Percentiles rank a stretch among this genome's conserved stretches.
Evolutionary conservation across 2,888 invertebrate species (phyloP).

Genomic region (Tetragnatha montana): DNA sequence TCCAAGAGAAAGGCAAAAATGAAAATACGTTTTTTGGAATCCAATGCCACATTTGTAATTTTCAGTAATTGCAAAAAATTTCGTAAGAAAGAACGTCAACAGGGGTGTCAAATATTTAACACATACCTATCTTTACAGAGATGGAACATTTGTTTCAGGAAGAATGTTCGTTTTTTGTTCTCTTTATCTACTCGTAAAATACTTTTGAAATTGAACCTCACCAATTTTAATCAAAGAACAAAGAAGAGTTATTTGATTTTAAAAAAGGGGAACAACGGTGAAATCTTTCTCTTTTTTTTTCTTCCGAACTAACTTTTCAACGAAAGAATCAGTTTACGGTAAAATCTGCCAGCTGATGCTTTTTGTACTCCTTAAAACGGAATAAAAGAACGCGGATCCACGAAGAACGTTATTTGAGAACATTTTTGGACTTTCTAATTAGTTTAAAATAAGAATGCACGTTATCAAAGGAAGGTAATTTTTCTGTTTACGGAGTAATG

Average conservation of each 20-base stretch:
- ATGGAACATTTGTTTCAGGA: constrained; percentile 24
- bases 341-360: not conserved
- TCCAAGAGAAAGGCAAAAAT: not conserved
- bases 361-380: not conserved
- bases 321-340: not conserved
- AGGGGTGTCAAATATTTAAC: constrained; percentile 45
- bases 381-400: not conserved
- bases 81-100: constrained; percentile 10
- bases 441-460: no score
- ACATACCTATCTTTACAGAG: constrained; percentile 2
- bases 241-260: constrained; percentile 6
- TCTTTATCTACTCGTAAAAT: constrained; percentile 5
- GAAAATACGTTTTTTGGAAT: not conserved
- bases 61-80: not conserved
- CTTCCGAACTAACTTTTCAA: not conserved
- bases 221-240: constrained; percentile 51
- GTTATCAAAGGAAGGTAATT: no score
- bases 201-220: constrained; percentile 57
- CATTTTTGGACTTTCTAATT: no score
- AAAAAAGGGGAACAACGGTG: constrained; percentile 11
- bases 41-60: not conserved
- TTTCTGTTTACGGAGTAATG: no score
- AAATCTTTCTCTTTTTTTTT: not conserved
- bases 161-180: constrained; percentile 31
- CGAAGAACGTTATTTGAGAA: no score